Evolutionary conservation across 2,888 invertebrate species (phyloP), one percentile per base, ranked within the genome.

Genomic region (Falcaria lacertinaria): DNA sequence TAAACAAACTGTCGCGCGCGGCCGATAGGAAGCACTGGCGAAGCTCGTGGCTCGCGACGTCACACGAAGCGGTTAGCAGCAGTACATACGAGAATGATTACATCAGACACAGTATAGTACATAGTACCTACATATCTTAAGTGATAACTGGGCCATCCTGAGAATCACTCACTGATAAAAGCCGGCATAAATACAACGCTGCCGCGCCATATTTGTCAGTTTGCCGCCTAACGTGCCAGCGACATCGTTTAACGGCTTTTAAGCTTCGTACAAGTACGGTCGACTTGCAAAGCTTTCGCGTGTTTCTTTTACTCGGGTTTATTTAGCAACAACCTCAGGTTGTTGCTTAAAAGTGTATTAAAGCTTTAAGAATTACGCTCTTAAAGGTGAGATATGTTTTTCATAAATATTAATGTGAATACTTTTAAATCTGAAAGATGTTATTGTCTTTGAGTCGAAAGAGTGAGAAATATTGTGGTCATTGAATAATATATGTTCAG

Each of bases 321-420:
- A 60, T 72, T 89, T 85, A 83, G 89, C 89, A 89, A 74, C 89
- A 89, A 86, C 89, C 89, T 62, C 52, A 38, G 86, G 89, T 89
- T 89, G 89, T 89, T 89, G 89, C 89, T 87, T 86, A 74, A 58
- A 60, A 73, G 84, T 80, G 56, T 47, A 53, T 64, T 70, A 89
- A 91, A 91, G 90, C 90, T 91, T 90, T 90, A 87, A 91, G 91
- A 91, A 91, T 91, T 91, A 81, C 91, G 87, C 86, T 87, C 76
- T 75, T 82, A 85, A 85, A 77, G 85, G 90, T 91, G 69, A 83
- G 89, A 33, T 1, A 2, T 19, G 13, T n/a, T n/a, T n/a, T n/a
- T n/a, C n/a, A n/a, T n/a, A n/a, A n/a, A n/a, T n/a, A n/a, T n/a
- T n/a, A n/a, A n/a, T n/a, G n/a, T n/a, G n/a, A n/a, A n/a, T n/a